Evolutionary conservation across 2,888 invertebrate species (phyloP).

Genomic region (Abscondita cerata): DNA sequence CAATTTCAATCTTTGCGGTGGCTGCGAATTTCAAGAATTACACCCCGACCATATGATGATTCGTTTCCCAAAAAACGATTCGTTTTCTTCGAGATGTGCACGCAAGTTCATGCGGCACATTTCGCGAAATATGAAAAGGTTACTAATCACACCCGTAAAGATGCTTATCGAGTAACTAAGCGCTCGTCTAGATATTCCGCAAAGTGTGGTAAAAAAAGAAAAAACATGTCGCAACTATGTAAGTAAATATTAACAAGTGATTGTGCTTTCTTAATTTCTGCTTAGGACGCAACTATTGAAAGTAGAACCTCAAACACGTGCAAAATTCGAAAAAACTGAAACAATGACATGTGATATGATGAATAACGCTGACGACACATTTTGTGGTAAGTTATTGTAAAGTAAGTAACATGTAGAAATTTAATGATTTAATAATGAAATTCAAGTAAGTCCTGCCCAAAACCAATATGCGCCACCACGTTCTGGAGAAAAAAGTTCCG

Average conservation of each 20-base stretch:
- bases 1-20: conserved; percentile 82
- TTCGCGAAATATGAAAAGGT: conserved; percentile 47
- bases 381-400: conserved; percentile 35
- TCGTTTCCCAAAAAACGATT: conserved; percentile 64
- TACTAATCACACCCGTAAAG: conserved; percentile 44
- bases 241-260: conserved; percentile 40
- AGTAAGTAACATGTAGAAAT: too few species aligned
- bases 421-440: too few species aligned
- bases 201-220: conserved; percentile 1
- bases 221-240: conserved; percentile 37
- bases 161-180: conserved; percentile 31
- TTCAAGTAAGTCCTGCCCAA: not conserved
- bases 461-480: conserved; percentile 51
- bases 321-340: not conserved
- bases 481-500: too few species aligned
- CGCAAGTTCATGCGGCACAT: conserved; percentile 43
- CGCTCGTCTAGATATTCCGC: conserved; percentile 11
- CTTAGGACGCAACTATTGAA: conserved; percentile 10
- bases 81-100: conserved; percentile 35
- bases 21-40: conserved; percentile 71
- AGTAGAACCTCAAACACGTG: not conserved
- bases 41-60: conserved; percentile 84
- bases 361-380: conserved; percentile 32
- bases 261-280: conserved; percentile 21
- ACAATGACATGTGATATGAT: conserved; percentile 29